Evolutionary conservation across 2,113 vertebrate species (phyloP).

Genomic region (Coptodon rendalli): DNA sequence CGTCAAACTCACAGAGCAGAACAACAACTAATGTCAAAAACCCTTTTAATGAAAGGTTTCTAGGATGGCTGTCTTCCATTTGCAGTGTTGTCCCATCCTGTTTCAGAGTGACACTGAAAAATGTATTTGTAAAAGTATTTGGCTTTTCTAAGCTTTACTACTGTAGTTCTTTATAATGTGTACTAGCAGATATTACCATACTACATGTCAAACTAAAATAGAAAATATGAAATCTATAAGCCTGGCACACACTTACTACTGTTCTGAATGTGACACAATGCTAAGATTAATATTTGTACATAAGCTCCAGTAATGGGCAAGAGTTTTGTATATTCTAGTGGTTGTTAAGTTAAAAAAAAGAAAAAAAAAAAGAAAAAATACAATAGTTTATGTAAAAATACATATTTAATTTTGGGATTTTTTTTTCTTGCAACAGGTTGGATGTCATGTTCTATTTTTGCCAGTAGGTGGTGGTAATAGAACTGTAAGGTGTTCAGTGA

Average conservation of each 20-base stretch:
- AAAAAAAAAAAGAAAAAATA: too few relatives aligned
- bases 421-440: not conserved
- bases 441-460: not conserved
- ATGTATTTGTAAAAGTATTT: not conserved
- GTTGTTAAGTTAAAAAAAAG: not conserved
- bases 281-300: not conserved
- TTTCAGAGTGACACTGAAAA: not conserved
- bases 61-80: not conserved
- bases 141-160: not conserved
- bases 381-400: not conserved
- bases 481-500: not conserved
- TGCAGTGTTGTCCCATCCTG: not conserved
- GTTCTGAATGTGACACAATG: not conserved
- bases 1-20: not conserved
- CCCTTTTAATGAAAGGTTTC: not conserved
- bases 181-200: not conserved
- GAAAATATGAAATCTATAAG: not conserved
- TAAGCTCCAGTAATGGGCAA: not conserved
- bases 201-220: not conserved
- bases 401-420: not conserved
- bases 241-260: not conserved
- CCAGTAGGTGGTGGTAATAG: not conserved
- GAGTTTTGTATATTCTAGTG: not conserved
- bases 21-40: not conserved
- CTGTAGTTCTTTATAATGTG: not conserved